Base-by-base conservation (phyloP, 2,113 vertebrate genomes). In the Eudyptes chrysolophus region DNA sequence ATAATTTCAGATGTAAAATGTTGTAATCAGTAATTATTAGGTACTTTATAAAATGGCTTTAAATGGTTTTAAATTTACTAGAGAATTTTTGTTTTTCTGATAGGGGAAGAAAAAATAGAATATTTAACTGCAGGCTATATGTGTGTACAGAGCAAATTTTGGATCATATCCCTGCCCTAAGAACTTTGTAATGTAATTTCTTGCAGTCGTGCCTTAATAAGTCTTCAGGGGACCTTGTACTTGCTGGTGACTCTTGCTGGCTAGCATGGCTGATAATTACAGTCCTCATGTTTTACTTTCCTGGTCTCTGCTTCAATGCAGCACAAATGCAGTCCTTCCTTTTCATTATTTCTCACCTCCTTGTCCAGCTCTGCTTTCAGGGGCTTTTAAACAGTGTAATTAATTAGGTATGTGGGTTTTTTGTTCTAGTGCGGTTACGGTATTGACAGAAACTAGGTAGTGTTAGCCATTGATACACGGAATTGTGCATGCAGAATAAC, bases 401-500 rank as follows among this genome's bases (percentile, higher is more conserved):
- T 84, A 14, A 38, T 64, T 7, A 18, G 26, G 14, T 7, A 2
- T 7, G 34, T 26, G 77, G 17, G 40, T 0, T 32, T 38, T 78
- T 46, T 62, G 32, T 20, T 74, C 4, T 38, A 29, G 22, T 2
- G 5, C 48, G 22, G 77, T 58, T 58, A 0, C 69, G 75, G 40
- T 61, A 57, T 49, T 74, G 77, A 5, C 64, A 70, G 68, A 24
- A 26, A 7, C 24, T 21, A 25, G 52, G 48, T 57, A 22, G n/a
- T 2, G 30, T 3, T 51, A 79, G 82, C 52, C 48, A 1, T 4
- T 0, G 0, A 2, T 1, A 2, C 32, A 3, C 1, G 0, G 36
- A 52, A 4, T 4, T 61, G 65, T 78, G 85, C 2, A 0, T 68
- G 52, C 69, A 51, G 42, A 19, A 1, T 14, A 74, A 40, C 2